A percentile compares a stretch with the other conserved stretches of the same genome.
Conservation (phyloP, 2,797 vertebrate species). For the Dendrocincla fuliginosa region DNA sequence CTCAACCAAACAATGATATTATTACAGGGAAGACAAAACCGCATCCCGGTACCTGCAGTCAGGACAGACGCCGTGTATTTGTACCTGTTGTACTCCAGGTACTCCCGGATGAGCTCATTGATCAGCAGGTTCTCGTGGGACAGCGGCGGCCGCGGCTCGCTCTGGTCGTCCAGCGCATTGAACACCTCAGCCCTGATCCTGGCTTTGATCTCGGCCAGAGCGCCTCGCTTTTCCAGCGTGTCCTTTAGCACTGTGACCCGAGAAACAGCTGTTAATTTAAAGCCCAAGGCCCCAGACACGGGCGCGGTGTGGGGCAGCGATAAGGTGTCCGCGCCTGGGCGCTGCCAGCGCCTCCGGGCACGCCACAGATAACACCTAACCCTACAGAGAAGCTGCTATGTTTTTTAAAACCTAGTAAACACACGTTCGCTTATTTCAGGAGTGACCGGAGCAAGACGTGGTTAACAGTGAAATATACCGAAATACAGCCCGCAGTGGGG, state of each 20-base stretch:
- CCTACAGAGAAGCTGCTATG: too few relatives aligned
- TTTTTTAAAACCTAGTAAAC: too few relatives aligned
- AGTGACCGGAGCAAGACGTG: too few relatives aligned
- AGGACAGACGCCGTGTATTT: conserved; percentile 87
- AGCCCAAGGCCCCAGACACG: rapidly evolving
- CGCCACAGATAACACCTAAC: too few relatives aligned
- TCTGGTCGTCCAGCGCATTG: conserved; percentile 85
- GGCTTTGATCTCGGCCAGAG: conserved; percentile 87
- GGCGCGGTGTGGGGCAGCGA: rapidly evolving
- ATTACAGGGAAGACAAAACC: neutral
- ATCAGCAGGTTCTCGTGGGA: conserved; percentile 92
- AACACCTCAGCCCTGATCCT: conserved; percentile 94
- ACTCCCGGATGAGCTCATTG: conserved; percentile 94
- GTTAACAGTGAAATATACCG: too few relatives aligned
- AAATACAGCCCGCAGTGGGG: too few relatives aligned
- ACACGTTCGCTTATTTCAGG: too few relatives aligned
- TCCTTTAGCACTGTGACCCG: conserved; percentile 85
- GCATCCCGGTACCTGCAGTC: conserved; percentile 81
- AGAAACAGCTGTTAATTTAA: neutral
- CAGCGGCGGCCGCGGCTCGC: conserved; percentile 80
- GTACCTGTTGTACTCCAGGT: conserved; percentile 93
- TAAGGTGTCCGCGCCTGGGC: neutral
- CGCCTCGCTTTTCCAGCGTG: conserved; percentile 89
- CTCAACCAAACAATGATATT: neutral
- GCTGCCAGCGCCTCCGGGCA: too few relatives aligned